A percentile compares a stretch with the other conserved stretches of the same genome.
Evolutionary conservation across 2,888 invertebrate species (phyloP).

Genomic region (Eudemis profundana): DNA sequence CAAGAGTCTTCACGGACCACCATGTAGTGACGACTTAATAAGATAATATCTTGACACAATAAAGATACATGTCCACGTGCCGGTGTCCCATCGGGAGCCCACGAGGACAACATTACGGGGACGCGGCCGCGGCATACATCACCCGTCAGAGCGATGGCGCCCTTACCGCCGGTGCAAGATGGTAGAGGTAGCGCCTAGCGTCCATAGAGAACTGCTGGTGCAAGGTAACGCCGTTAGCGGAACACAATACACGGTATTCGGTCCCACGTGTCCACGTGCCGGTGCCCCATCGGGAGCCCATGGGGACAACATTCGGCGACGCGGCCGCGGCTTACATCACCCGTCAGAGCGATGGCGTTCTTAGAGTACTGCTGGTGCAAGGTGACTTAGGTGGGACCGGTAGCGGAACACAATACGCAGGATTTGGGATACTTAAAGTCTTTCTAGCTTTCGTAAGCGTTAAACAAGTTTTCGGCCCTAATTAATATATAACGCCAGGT

Average conservation of each 20-base stretch:
- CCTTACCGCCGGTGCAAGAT: slow-evolving; percentile 7
- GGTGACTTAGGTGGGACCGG: not conserved
- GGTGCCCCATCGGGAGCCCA: slow-evolving; percentile 12
- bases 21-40: too few species aligned
- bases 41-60: too few species aligned
- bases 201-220: too few species aligned
- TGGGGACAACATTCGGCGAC: slow-evolving; percentile 25
- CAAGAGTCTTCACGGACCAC: too few species aligned
- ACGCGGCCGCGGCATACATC: slow-evolving; percentile 34
- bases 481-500: too few species aligned
- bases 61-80: slow-evolving; percentile 1
- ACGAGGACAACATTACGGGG: slow-evolving; percentile 26
- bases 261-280: slow-evolving; percentile 1
- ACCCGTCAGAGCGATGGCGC: slow-evolving; percentile 44
- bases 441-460: too few species aligned
- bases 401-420: too few species aligned
- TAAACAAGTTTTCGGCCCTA: too few species aligned
- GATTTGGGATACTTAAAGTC: too few species aligned
- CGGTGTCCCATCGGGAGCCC: slow-evolving; percentile 13
- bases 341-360: slow-evolving; percentile 43
- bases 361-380: slow-evolving; percentile 12
- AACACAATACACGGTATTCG: too few species aligned
- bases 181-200: too few species aligned
- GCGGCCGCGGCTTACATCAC: slow-evolving; percentile 36
- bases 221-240: too few species aligned